A percentile compares a stretch with the other conserved stretches of the same genome.
phyloP scores from a whole-genome alignment of 2,113 vertebrate genomes.

The Ictalurus punctatus region DNA sequence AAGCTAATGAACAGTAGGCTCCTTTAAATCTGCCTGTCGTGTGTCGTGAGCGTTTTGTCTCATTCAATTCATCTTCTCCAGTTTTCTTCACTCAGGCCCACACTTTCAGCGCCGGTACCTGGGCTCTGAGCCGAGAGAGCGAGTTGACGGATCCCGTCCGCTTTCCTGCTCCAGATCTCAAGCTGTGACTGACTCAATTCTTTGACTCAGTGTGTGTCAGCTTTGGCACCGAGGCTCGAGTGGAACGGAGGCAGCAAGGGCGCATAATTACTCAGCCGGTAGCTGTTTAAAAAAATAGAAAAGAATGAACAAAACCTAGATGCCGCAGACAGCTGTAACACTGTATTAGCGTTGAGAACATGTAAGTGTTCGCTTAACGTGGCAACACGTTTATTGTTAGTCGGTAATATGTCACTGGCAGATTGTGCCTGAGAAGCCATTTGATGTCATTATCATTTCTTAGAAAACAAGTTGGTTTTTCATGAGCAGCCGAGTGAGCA shows the following conservation, averaged over 20 bases:
- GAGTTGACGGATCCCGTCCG: constrained; percentile 42
- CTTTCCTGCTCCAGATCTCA: constrained; percentile 42
- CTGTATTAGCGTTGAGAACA: neutral
- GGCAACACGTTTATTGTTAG: neutral
- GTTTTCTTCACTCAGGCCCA: constrained; percentile 7
- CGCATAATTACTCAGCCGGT: constrained; percentile 21
- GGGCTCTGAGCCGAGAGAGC: constrained; percentile 16
- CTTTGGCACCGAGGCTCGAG: constrained; percentile 26
- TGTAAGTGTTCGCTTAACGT: neutral
- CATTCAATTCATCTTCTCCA: constrained; percentile 14
- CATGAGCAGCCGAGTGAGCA: constrained; percentile 44
- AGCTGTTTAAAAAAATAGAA: constrained; percentile 35
- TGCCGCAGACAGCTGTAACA: neutral
- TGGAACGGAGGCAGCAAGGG: constrained; percentile 31
- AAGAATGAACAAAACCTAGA: neutral
- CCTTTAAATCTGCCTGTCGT: constrained; percentile 10
- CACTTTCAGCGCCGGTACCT: constrained; percentile 7
- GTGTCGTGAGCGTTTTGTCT: neutral
- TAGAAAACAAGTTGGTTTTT: constrained; percentile 18
- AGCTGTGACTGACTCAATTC: constrained; percentile 49
- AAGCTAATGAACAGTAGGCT: neutral
- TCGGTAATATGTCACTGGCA: constrained; percentile 21
- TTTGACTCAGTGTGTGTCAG: constrained; percentile 44
- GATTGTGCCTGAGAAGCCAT: constrained; percentile 12
- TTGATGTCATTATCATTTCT: constrained; percentile 38